Base-by-base conservation (phyloP, 1,140 invertebrate genomes). In the Camponotus vicinus region DNA sequence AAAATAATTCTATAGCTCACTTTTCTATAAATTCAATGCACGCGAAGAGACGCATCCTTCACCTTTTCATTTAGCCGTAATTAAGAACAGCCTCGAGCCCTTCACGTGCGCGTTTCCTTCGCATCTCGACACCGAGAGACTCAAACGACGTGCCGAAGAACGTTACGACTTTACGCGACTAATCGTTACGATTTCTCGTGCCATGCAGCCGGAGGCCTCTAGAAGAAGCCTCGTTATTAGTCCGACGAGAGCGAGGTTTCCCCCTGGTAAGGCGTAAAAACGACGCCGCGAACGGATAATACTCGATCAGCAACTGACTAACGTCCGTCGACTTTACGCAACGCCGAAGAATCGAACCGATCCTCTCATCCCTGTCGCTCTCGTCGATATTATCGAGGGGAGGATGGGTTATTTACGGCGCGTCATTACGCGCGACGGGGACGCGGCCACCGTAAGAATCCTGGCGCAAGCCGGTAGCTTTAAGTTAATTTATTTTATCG, bases 401-500 rank as follows among this genome's bases (percentile, higher is more conserved):
- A 66, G 55, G 87, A 88, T 90, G 6, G 86, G 89, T 93, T 91
- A 92, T 93, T 93, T 93, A 93, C 86, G 90, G 85, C 78, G 86
- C 89, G 88, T 92, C 91, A 91, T 93, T 92, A 92, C 89, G 63
- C 88, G 87, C 64, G 70, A 82, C 66, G 63, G 61, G 69, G 59
- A 79, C 69, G 82, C 45, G 45, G 59, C 80, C 86, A 66, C 75
- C 83, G 87, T 85, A 73, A 86, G 61, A 70, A 84, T 78, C 34
- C n/a, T 78, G 13, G 80, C 89, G 91, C 87, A 92, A 92, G 86
- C 80, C 92, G 88, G 92, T 93, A 93, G 92, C 92, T 87, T 92
- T 84, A 85, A 87, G 83, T 91, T 91, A 92, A 93, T 93, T 93
- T 92, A 93, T 92, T 93, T 93, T 92, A 93, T 93, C 91, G 88